phyloP scores from a whole-genome alignment of 2,888 invertebrate genomes.

The Therioaphis trifolii region DNA sequence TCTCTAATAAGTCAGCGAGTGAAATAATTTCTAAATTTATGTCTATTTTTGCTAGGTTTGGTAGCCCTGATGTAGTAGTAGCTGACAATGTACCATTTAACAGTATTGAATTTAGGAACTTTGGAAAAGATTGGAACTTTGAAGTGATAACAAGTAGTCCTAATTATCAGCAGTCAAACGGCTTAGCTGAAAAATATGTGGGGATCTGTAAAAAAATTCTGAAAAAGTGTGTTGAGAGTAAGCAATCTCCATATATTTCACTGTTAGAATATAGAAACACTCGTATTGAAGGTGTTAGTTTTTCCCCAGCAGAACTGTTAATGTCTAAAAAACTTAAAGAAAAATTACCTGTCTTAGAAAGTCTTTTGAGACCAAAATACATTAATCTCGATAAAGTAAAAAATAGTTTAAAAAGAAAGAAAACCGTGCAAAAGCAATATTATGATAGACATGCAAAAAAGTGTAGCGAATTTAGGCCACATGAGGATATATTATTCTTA shows the following conservation, averaged over 20 bases:
- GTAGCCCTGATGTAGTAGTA: constrained; percentile 47
- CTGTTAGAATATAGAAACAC: constrained; percentile 47
- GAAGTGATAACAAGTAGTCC: constrained; percentile 60
- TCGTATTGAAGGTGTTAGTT: neutral
- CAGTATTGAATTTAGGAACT: constrained; percentile 26
- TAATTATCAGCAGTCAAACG: neutral
- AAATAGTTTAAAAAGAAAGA: neutral
- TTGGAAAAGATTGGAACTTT: constrained; percentile 56
- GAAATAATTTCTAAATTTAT: no score
- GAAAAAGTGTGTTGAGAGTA: neutral
- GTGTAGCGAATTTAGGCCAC: neutral
- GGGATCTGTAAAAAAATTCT: constrained; percentile 23
- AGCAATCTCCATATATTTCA: neutral
- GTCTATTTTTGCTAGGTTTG: constrained; percentile 64
- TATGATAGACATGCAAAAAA: neutral
- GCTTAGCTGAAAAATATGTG: constrained; percentile 48
- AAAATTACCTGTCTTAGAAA: neutral
- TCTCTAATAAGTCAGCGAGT: no score
- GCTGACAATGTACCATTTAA: constrained; percentile 47
- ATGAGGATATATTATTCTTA: neutral
- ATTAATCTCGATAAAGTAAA: neutral
- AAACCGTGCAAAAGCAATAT: neutral
- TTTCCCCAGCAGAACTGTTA: constrained; percentile 49
- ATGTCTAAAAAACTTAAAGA: neutral
- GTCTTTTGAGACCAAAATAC: neutral